Conservation (phyloP, 1,140 invertebrate species). For the Heliconius nattereri region DNA sequence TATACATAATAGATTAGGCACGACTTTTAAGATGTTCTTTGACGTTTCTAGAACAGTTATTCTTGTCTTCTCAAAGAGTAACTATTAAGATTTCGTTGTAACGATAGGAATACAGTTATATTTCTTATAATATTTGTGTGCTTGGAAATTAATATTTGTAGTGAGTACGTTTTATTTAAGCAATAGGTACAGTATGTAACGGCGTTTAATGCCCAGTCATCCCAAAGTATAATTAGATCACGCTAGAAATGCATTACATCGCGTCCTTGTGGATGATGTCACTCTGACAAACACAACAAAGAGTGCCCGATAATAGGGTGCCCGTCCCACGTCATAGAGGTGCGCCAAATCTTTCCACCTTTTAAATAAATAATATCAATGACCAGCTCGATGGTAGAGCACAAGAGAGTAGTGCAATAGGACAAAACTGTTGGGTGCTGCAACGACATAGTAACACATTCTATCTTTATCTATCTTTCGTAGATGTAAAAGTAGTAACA, state of each 20-base stretch:
- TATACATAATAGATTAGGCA: constrained; percentile 49
- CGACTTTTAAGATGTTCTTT: constrained; percentile 51
- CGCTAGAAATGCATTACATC: constrained; percentile 53
- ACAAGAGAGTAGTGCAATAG: not conserved
- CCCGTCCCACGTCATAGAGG: constrained; percentile 63
- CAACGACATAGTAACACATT: not conserved
- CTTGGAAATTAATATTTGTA: not conserved
- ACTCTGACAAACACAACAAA: constrained; percentile 58
- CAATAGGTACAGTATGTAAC: not conserved
- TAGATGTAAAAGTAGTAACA: not conserved
- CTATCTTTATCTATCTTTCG: not conserved
- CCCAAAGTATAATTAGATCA: constrained; percentile 51
- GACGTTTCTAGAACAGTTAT: constrained; percentile 51
- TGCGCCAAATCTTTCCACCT: constrained; percentile 56
- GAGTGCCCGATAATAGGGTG: constrained; percentile 62
- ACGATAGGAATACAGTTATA: constrained; percentile 9
- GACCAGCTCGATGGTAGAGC: constrained; percentile 36
- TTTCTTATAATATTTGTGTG: constrained; percentile 9
- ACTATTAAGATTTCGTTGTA: constrained; percentile 41
- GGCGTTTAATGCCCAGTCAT: constrained; percentile 29
- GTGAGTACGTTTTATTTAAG: not conserved
- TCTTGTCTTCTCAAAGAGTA: constrained; percentile 44
- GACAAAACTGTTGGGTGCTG: not conserved
- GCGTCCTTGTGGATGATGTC: constrained; percentile 59
- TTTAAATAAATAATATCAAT: constrained; percentile 40